phyloP scores from a whole-genome alignment of 2,797 vertebrate genomes.

The Micrastur ruficollis region DNA sequence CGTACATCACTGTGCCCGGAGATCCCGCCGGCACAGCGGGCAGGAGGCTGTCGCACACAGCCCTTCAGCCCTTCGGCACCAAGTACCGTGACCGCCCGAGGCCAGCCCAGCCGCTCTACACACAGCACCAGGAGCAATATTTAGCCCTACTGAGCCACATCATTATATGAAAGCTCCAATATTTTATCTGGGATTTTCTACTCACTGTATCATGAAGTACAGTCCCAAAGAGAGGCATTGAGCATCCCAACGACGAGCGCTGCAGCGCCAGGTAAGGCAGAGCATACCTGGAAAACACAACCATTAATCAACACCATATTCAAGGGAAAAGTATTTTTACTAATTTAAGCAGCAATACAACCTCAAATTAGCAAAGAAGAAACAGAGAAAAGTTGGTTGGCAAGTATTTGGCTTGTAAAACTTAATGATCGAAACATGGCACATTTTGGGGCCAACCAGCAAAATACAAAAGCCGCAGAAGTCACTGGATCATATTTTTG shows the following conservation, averaged over 20 bases:
- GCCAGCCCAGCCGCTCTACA: background rate
- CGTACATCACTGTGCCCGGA: rapidly evolving
- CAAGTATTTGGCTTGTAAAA: background rate
- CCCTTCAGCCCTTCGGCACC: background rate
- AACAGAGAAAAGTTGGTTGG: background rate
- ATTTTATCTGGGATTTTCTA: background rate
- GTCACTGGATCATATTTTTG: background rate
- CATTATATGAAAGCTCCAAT: rapidly evolving
- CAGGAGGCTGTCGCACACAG: too few species aligned
- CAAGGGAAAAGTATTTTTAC: background rate
- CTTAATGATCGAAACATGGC: background rate
- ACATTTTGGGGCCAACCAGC: background rate
- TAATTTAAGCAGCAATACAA: background rate
- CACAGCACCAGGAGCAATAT: background rate
- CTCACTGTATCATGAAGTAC: background rate
- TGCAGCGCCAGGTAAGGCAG: background rate
- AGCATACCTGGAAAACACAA: background rate
- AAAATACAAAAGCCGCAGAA: background rate
- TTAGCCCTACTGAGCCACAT: background rate
- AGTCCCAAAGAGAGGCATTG: rapidly evolving
- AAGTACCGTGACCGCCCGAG: rapidly evolving
- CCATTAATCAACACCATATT: background rate
- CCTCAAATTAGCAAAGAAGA: background rate
- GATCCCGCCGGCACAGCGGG: background rate
- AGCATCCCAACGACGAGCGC: rapidly evolving